A percentile compares a stretch with the other conserved stretches of the same genome.
Conservation (phyloP, 1,140 invertebrate species). For the Lordiphosa stackelbergi region DNA sequence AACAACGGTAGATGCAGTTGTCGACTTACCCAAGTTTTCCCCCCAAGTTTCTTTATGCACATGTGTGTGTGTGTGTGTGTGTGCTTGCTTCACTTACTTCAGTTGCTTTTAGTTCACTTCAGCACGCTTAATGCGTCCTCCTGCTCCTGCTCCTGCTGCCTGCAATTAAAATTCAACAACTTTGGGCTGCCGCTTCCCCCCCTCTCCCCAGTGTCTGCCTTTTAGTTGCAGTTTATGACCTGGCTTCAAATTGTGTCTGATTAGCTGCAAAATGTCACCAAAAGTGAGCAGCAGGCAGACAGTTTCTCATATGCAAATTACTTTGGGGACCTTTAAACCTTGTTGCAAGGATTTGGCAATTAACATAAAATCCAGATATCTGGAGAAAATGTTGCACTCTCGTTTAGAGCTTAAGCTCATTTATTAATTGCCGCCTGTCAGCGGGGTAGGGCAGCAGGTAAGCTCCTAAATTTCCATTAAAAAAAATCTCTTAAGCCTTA, state of each 20-base stretch:
- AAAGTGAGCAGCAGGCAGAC: background rate
- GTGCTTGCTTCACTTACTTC: conserved; percentile 21
- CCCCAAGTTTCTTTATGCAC: conserved; percentile 11
- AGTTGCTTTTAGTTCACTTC: conserved; percentile 31
- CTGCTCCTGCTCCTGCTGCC: conserved; percentile 17
- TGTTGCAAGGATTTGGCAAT: conserved; percentile 51
- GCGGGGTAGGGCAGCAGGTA: background rate
- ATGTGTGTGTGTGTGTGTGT: conserved; percentile 8
- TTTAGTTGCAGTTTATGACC: conserved; percentile 50
- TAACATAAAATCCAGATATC: conserved; percentile 45
- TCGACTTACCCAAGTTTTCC: conserved; percentile 32
- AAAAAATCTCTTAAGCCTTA: conserved; percentile 14
- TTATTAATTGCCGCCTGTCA: conserved; percentile 44
- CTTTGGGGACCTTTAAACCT: conserved; percentile 39
- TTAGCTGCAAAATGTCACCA: conserved; percentile 58
- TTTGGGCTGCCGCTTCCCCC: conserved; percentile 11
- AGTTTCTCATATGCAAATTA: conserved; percentile 31
- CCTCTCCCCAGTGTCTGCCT: conserved; percentile 19
- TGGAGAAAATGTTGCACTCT: conserved; percentile 26
- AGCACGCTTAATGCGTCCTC: conserved; percentile 35
- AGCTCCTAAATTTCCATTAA: conserved; percentile 8
- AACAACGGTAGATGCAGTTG: conserved; percentile 22
- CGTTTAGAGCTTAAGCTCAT: conserved; percentile 35
- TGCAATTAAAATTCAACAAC: conserved; percentile 67
- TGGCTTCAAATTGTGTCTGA: conserved; percentile 52